Conservation (phyloP, 2,888 invertebrate genomes). For the Melanchra persicariae region DNA sequence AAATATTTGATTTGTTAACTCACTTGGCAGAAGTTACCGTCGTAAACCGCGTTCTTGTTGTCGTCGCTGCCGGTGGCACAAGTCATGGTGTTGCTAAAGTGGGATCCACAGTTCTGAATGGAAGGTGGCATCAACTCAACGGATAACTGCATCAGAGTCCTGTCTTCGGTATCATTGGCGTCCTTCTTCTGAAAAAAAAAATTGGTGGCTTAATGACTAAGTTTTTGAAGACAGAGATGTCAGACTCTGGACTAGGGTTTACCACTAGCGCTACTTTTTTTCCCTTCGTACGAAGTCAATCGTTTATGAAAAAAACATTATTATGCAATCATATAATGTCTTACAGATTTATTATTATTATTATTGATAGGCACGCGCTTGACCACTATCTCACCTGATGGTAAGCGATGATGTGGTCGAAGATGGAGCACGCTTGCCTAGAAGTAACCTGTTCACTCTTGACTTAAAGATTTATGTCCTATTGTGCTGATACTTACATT, state of each 20-base stretch:
- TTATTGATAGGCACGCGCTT: too few relatives aligned
- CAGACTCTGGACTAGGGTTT: not conserved
- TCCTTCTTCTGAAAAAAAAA: slow-evolving; percentile 65
- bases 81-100: slow-evolving; percentile 78
- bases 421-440: too few relatives aligned
- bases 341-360: too few relatives aligned
- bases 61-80: slow-evolving; percentile 77
- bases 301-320: not conserved
- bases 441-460: too few relatives aligned
- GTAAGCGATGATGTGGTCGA: too few relatives aligned
- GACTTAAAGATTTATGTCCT: too few relatives aligned
- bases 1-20: slow-evolving; percentile 35
- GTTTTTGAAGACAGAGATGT: not conserved
- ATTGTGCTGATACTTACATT: not conserved
- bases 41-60: slow-evolving; percentile 68
- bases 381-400: too few relatives aligned
- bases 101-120: slow-evolving; percentile 74
- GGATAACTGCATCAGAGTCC: slow-evolving; percentile 72
- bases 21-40: slow-evolving; percentile 80
- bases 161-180: slow-evolving; percentile 73
- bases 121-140: slow-evolving; percentile 76
- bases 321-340: not conserved
- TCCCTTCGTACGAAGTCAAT: not conserved
- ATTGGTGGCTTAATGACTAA: not conserved
- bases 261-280: not conserved